Base-by-base conservation (phyloP, 2,888 invertebrate species). In the Unio delphinus region DNA sequence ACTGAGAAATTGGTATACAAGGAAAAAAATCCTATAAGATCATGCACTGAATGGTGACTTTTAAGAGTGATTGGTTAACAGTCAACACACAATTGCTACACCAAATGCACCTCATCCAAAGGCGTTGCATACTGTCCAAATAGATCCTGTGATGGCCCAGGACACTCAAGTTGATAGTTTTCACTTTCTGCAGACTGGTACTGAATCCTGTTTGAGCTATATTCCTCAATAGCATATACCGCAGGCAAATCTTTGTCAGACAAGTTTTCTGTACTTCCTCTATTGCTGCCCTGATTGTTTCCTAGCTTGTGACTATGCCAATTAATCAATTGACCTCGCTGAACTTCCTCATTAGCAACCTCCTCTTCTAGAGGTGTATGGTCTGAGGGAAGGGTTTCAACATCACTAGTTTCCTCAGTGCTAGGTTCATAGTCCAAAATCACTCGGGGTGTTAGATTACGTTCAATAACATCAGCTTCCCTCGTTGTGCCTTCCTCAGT, bases 181-280 rank as follows among this genome's bases (percentile, higher is more conserved):
- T 66, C 68, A 18, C 58, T 20, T 17, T 30, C 64, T 6, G 69
- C 64, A 18, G 63, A 61, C 28, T 60, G 34, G 7, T 65, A 62
- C 11, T 60, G 56, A 28, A 68, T 72, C 28, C 60, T 64, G 54
- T n/a, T 58, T n/a, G 70, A 68, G 57, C 65, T 74, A 54, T 72
- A 65, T 34, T 73, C 70, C 30, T 75, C 74, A 17, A 65, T 65
- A 11, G 68, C 72, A n/a, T 80, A 72, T n/a, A 77, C 78, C n/a
- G 68, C 61, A 20, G 77, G 79, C 3, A 79, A 79, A 56, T 81
- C 81, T 63, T 68, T 73, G 56, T 81, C 81, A 11, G 74, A 71
- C 30, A 45, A 68, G 23, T 72, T 26, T 45, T 64, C 66, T 20
- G 59, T n/a, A 45, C 63, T 59, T 17, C 60, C 55, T 18, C 54